Conservation (phyloP, 2,888 invertebrate species). For the Sipha maydis region DNA sequence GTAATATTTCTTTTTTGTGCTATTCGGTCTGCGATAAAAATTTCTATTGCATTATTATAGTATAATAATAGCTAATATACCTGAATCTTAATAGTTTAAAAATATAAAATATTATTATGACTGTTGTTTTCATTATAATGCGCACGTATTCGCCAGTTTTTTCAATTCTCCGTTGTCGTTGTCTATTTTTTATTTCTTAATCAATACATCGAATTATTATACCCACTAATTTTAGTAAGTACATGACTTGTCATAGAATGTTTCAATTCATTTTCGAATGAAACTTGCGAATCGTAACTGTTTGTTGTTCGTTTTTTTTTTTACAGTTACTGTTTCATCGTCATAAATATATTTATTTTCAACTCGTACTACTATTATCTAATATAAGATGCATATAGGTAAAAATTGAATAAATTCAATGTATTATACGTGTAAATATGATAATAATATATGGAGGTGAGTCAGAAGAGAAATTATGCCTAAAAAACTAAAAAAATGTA, state of each 20-base stretch:
- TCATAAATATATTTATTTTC: background rate
- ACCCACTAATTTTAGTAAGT: background rate
- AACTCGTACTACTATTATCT: background rate
- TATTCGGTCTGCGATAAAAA: background rate
- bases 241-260: background rate
- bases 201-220: background rate
- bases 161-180: background rate
- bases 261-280: background rate
- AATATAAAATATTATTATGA: background rate
- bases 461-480: too few relatives aligned
- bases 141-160: background rate
- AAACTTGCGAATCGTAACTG: background rate
- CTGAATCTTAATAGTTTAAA: background rate
- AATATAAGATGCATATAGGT: too few relatives aligned
- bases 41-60: background rate
- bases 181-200: background rate
- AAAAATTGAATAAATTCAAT: too few relatives aligned
- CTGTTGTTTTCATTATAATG: background rate
- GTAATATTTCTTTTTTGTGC: background rate
- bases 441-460: too few relatives aligned
- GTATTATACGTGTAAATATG: too few relatives aligned
- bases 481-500: too few relatives aligned
- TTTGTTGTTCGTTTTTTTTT: background rate
- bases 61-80: background rate
- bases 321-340: background rate